phyloP scores from a whole-genome alignment of 2,888 invertebrate genomes.

The Empis livida region DNA sequence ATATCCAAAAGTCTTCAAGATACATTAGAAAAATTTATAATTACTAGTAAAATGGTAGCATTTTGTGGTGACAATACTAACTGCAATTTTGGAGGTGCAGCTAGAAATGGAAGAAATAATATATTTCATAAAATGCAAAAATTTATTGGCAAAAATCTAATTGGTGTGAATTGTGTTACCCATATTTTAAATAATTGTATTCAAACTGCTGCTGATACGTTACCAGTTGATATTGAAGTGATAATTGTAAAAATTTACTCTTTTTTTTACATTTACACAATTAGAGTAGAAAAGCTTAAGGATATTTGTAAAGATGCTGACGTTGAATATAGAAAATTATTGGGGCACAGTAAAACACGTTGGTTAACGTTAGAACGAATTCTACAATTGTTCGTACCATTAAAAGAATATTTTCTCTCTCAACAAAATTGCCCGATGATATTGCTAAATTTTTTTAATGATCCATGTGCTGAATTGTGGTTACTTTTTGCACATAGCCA shows the following conservation, averaged over 20 bases:
- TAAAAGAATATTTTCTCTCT: conserved; percentile 4
- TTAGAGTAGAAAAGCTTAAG: conserved; percentile 10
- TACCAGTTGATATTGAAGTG: neutral
- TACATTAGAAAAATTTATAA: neutral
- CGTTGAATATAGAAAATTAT: conserved; percentile 1
- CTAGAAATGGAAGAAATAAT: neutral
- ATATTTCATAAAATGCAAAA: neutral
- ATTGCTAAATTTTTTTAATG: neutral
- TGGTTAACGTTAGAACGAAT: conserved; percentile 1
- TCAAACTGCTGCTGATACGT: neutral
- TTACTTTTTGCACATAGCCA: conserved; percentile 1
- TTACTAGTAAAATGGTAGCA: neutral
- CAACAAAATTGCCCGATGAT: conserved; percentile 2
- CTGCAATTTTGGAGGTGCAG: neutral
- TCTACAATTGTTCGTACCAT: conserved; percentile 1
- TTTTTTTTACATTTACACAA: conserved; percentile 17
- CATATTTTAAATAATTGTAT: neutral
- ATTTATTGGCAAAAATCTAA: neutral
- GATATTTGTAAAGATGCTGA: conserved; percentile 3
- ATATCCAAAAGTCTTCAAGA: conserved; percentile 5
- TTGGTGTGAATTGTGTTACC: conserved; percentile 1
- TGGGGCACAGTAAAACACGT: conserved; percentile 3
- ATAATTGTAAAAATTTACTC: conserved; percentile 9
- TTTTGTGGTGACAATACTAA: neutral
- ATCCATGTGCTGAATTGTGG: conserved; percentile 2